A percentile compares a stretch with the other conserved stretches of the same genome.
Conservation (phyloP, 2,797 vertebrate genomes). For the Erithacus rubecula region DNA sequence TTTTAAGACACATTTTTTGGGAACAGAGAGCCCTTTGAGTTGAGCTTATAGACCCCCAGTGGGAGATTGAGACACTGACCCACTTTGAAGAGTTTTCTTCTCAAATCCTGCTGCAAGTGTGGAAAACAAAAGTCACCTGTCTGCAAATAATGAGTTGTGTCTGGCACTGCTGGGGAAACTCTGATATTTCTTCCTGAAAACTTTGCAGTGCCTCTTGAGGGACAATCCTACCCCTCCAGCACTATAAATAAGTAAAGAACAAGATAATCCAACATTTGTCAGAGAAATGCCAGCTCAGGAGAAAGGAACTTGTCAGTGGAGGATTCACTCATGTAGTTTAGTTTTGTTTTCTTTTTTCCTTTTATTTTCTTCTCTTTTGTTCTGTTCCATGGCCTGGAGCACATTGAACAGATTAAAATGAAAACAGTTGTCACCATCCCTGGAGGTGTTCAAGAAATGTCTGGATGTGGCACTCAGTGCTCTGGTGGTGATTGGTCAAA, state of each 20-base stretch:
- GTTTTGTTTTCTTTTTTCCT: background rate
- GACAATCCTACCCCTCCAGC: conserved; percentile 21
- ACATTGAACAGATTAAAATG: fast-evolving
- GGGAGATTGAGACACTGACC: background rate
- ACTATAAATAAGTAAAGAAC: conserved; percentile 44
- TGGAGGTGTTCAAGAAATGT: background rate
- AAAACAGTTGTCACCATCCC: background rate
- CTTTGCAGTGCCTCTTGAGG: background rate
- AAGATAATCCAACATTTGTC: conserved; percentile 22
- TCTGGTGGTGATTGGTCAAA: background rate
- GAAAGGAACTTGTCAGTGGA: background rate
- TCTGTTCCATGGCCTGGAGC: background rate
- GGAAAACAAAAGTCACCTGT: conserved; percentile 10
- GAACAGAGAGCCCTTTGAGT: background rate
- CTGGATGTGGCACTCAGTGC: background rate
- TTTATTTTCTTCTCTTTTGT: background rate
- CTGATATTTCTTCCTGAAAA: conserved; percentile 8
- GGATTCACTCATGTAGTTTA: background rate
- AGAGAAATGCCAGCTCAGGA: conserved; percentile 46
- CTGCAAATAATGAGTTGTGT: background rate
- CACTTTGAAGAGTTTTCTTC: conserved; percentile 23
- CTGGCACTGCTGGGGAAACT: background rate
- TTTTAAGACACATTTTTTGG: background rate
- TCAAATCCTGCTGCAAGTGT: background rate
- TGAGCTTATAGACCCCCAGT: background rate